Percentiles rank a stretch among this genome's conserved stretches.
These are phyloP conservation scores for Hydrozoanthus gracilis DNA, from an alignment of 92 coral and sea anemone species.

Conservation along the genomic window DNA sequence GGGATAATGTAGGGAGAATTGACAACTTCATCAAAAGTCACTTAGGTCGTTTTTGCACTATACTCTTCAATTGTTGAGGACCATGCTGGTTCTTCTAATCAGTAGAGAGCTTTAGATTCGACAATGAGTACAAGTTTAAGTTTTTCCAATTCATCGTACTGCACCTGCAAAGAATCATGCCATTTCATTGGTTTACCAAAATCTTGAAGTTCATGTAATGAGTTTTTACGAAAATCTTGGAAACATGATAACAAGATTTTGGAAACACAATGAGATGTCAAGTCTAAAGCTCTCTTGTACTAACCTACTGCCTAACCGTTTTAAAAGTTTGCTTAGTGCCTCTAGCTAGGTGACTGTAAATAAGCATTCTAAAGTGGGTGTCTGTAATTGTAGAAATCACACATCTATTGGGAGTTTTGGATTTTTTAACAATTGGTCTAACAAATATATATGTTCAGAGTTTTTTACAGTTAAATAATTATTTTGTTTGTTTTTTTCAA, in stretches of 20 bases:
- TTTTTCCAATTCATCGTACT: no score
- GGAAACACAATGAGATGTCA: conserved; percentile 8
- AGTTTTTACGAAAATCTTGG: conserved; percentile 12
- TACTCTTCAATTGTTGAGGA: no score
- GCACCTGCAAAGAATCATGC: no score
- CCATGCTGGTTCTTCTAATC: no score
- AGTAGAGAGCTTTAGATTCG: no score
- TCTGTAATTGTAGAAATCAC: conserved; percentile 12
- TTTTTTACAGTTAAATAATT: conserved; percentile 5
- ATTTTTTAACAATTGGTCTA: background rate
- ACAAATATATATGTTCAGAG: conserved; percentile 7
- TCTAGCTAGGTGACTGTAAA: conserved; percentile 8
- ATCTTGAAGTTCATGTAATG: conserved; percentile 10
- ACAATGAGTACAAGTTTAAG: no score
- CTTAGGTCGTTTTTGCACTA: no score
- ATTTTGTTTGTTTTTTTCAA: conserved; percentile 7
- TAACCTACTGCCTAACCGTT: conserved; percentile 7
- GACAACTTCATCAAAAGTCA: no score
- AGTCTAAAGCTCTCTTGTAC: conserved; percentile 11
- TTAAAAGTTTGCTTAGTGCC: conserved; percentile 13
- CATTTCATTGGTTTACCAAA: background rate
- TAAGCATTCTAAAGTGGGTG: conserved; percentile 10
- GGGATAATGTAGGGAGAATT: no score
- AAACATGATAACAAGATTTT: conserved; percentile 4
- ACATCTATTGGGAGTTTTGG: conserved; percentile 4